Evolutionary conservation across 2,797 vertebrate species (phyloP).

Genomic region (Esox masquinongy): DNA sequence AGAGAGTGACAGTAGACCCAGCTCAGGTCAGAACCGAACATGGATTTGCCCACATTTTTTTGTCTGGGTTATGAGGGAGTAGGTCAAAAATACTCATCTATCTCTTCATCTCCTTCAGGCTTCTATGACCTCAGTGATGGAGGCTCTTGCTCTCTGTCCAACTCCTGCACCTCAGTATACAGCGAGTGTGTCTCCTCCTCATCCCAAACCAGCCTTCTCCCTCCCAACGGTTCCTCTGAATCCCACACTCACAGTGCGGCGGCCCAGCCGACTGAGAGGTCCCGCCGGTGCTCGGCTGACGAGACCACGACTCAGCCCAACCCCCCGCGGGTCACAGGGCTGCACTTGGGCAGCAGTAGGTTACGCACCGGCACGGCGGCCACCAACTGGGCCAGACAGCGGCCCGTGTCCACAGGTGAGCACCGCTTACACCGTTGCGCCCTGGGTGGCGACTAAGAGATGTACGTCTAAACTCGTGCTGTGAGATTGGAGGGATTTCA

Average conservation of each 20-base stretch:
- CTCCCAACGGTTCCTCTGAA: constrained; percentile 60
- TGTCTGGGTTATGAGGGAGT: neutral
- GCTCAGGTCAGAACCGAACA: constrained; percentile 82
- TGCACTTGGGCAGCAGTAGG: constrained; percentile 70
- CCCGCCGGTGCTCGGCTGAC: constrained; percentile 85
- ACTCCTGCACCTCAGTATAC: constrained; percentile 93
- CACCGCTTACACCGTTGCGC: constrained; percentile 16
- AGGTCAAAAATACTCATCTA: neutral
- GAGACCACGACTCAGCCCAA: constrained; percentile 77
- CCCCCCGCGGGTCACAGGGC: constrained; percentile 68
- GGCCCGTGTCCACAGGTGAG: constrained; percentile 94
- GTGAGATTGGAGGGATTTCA: constrained; percentile 16
- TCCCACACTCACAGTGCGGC: constrained; percentile 39
- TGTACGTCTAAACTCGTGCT: neutral
- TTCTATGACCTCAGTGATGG: constrained; percentile 95
- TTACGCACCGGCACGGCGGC: constrained; percentile 61
- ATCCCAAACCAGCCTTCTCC: constrained; percentile 76
- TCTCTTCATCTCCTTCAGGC: constrained; percentile 68
- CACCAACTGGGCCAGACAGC: constrained; percentile 71
- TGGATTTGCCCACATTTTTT: neutral
- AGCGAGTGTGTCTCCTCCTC: constrained; percentile 84
- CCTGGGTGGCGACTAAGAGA: neutral
- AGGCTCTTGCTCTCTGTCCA: constrained; percentile 90
- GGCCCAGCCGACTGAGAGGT: constrained; percentile 57
- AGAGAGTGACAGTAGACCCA: constrained; percentile 94